phyloP scores from a whole-genome alignment of 2,797 vertebrate species.

The Gymnothorax reevesii region DNA sequence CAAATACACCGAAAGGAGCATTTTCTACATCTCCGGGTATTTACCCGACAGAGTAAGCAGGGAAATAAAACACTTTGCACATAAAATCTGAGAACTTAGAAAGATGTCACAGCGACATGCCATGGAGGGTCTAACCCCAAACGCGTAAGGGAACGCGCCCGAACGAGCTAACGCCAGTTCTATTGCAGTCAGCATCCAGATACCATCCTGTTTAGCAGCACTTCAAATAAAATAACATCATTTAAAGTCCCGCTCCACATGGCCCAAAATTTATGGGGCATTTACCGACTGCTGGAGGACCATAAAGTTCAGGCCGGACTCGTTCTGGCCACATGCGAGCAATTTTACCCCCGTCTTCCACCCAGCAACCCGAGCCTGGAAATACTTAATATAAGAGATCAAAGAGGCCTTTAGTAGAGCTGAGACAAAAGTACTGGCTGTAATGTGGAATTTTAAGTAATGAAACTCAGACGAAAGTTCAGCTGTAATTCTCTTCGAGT shows the following conservation, averaged over 20 bases:
- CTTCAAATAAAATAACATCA: conserved; percentile 28
- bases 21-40: conserved; percentile 20
- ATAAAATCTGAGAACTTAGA: conserved; percentile 44
- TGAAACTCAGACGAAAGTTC: conserved; percentile 72
- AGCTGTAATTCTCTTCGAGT: conserved; percentile 53
- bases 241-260: conserved; percentile 37
- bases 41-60: conserved; percentile 22
- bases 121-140: conserved; percentile 18
- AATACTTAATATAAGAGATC: conserved; percentile 90
- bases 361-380: conserved; percentile 82
- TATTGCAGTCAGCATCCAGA: conserved; percentile 51
- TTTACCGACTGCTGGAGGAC: conserved; percentile 82
- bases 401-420: conserved; percentile 78
- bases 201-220: conserved; percentile 49
- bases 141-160: conserved; percentile 51
- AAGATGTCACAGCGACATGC: not conserved
- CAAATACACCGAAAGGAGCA: conserved; percentile 35
- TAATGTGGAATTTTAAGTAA: conserved; percentile 72
- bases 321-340: conserved; percentile 80
- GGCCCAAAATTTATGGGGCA: conserved; percentile 62
- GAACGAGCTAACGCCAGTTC: conserved; percentile 60
- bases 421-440: conserved; percentile 84
- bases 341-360: conserved; percentile 77
- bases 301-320: conserved; percentile 78
- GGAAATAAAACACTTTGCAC: conserved; percentile 37